These are phyloP conservation scores for Apotomis betuletana DNA, from an alignment of 2,888 invertebrate genomes.

Conservation along the genomic window DNA sequence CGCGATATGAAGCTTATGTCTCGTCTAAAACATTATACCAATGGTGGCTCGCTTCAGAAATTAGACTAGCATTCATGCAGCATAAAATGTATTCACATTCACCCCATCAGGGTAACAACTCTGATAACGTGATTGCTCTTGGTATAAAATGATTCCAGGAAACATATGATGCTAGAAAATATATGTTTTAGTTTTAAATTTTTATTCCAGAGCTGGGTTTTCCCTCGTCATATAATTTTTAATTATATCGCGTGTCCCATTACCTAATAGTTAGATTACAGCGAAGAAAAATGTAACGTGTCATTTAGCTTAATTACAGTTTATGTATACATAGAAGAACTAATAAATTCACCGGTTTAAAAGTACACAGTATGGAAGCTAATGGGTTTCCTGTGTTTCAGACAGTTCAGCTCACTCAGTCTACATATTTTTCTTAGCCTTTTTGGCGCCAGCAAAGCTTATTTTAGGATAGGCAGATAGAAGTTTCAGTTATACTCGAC, in stretches of 20 bases:
- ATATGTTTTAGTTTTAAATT: not conserved
- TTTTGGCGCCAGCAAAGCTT: slow-evolving; percentile 16
- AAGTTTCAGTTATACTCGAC: slow-evolving; percentile 22
- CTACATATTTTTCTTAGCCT: slow-evolving; percentile 42
- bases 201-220: not conserved
- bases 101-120: slow-evolving; percentile 31
- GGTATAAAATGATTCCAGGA: slow-evolving; percentile 28
- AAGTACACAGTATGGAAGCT: slow-evolving; percentile 47
- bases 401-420: slow-evolving; percentile 55
- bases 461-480: slow-evolving; percentile 16
- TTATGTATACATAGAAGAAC: slow-evolving; percentile 1
- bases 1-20: slow-evolving; percentile 54
- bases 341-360: slow-evolving; percentile 13
- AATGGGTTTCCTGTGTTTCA: slow-evolving; percentile 67
- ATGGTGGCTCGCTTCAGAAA: slow-evolving; percentile 38
- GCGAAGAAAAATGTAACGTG: not conserved
- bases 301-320: slow-evolving; percentile 8
- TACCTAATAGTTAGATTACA: not conserved
- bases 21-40: slow-evolving; percentile 37
- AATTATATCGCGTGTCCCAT: not conserved
- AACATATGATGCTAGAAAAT: slow-evolving; percentile 5
- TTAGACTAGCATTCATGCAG: slow-evolving; percentile 34
- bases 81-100: slow-evolving; percentile 38
- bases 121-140: slow-evolving; percentile 26
- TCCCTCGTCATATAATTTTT: not conserved